phyloP scores from a whole-genome alignment of 37 sponge, comb jelly and placozoan genomes.

The Eunapius fragilis region DNA sequence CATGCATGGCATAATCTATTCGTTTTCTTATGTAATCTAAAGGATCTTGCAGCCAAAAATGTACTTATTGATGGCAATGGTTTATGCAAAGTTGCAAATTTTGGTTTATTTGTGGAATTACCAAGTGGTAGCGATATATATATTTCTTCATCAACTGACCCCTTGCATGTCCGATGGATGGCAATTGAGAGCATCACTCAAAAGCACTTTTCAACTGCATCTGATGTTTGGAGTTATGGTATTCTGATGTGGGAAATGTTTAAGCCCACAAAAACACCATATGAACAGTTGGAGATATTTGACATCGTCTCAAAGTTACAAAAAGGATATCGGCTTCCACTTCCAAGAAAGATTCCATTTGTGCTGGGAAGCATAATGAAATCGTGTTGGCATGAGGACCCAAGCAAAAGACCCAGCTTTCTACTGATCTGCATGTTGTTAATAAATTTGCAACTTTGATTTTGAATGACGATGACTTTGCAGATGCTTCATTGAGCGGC shows the following conservation, averaged over 20 bases:
- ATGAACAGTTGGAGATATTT: neutral
- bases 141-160: neutral
- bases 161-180: slow-evolving; percentile 33
- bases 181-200: slow-evolving; percentile 27
- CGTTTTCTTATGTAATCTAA: neutral
- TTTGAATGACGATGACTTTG: neutral
- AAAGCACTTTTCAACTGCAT: slow-evolving; percentile 14
- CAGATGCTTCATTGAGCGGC: neutral
- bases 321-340: slow-evolving; percentile 1
- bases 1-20: neutral
- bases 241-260: slow-evolving; percentile 50
- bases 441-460: neutral
- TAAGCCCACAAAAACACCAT: slow-evolving; percentile 14
- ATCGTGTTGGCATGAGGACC: slow-evolving; percentile 38
- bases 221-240: slow-evolving; percentile 49
- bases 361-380: slow-evolving; percentile 29
- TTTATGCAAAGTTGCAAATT: slow-evolving; percentile 70
- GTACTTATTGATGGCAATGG: slow-evolving; percentile 12
- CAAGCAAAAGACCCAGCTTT: slow-evolving; percentile 36
- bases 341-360: slow-evolving; percentile 19
- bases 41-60: slow-evolving; percentile 7
- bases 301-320: slow-evolving; percentile 9
- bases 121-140: neutral
- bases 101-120: slow-evolving; percentile 51
- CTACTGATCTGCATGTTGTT: slow-evolving; percentile 31